Conservation (phyloP, 2,797 vertebrate species). For the Phoeniculus purpureus region DNA sequence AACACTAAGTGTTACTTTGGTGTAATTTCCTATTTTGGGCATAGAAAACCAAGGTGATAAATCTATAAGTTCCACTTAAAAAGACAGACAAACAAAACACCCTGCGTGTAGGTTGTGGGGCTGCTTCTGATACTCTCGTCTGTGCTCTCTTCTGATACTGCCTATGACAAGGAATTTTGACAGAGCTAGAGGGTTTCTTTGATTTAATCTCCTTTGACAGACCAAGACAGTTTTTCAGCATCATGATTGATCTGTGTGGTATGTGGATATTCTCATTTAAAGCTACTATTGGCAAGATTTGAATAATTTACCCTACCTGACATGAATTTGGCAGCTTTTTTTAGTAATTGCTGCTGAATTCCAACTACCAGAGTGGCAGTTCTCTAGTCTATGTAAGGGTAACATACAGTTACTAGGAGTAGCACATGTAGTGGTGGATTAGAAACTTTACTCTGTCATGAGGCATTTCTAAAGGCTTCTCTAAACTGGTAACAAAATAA, state of each 20-base stretch:
- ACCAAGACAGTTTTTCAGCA: conserved; percentile 13
- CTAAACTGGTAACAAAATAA: background rate
- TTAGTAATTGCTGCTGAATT: conserved; percentile 38
- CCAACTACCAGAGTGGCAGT: background rate
- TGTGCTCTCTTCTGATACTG: background rate
- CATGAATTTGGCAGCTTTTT: conserved; percentile 38
- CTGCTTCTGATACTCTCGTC: too few relatives aligned
- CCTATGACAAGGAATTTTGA: conserved; percentile 38
- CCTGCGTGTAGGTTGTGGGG: background rate
- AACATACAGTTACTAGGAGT: background rate
- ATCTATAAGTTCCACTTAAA: background rate
- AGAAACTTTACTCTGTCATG: background rate
- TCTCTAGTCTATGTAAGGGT: background rate
- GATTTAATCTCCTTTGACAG: conserved; percentile 46
- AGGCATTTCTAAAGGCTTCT: background rate
- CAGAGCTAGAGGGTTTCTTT: conserved; percentile 6
- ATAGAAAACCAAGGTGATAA: background rate
- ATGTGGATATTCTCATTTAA: conserved; percentile 55
- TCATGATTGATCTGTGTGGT: conserved; percentile 55
- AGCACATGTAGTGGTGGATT: background rate
- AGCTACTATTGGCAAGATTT: conserved; percentile 34
- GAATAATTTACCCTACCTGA: conserved; percentile 64
- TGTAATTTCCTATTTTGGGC: background rate
- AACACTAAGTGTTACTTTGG: background rate
- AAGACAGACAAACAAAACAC: background rate